Evolutionary conservation across 2,113 vertebrate species (phyloP), one percentile per base, ranked within the genome.

Genomic region (Lepisosteus oculatus): DNA sequence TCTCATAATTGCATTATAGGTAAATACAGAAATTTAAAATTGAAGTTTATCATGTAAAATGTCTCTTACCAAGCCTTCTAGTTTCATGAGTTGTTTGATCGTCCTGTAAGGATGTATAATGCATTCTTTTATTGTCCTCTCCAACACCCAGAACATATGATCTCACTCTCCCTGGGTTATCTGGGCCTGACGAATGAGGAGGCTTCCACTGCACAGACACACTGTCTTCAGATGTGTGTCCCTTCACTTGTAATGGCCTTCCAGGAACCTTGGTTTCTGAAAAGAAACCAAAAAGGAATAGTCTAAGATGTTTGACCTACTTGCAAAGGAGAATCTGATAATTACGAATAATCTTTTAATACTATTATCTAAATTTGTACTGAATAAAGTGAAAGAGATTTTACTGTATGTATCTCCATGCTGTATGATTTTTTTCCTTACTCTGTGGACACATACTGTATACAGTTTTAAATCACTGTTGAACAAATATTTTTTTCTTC

Each of bases 21-120:
- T 29, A 29, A 1, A 29, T 29, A 29, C 29, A 29, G 29, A 29
- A 29, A 29, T 29, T 29, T 29, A 29, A 29, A 29, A 29, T 29
- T 29, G 29, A 29, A 29, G 29, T 29, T 29, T 29, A 29, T 29
- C 29, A 29, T 6, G 47, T 51, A 67, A 59, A 45, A 41, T 14
- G 3, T 3, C 4, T 77, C 89, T 88, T 86, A 98, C 97, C 95
- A 8, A 96, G 86, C 84, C 95, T 96, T 43, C 84, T 87, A 2
- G 83, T 79, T 71, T 94, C 90, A 17, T 93, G 91, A 44, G 88
- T 93, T 78, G 93, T 91, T 80, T 92, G 91, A 74, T 95, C 94
- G 47, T 94, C 92, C 0, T 87, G 92, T 79, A 94, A 80, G 0
- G 93, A 93, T 68, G 89, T 85, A 42, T 93, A 88, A 66, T 92